Evolutionary conservation across 2,797 vertebrate genomes (phyloP), one percentile per base, ranked within the genome.

Genomic region (Cuniculus paca): DNA sequence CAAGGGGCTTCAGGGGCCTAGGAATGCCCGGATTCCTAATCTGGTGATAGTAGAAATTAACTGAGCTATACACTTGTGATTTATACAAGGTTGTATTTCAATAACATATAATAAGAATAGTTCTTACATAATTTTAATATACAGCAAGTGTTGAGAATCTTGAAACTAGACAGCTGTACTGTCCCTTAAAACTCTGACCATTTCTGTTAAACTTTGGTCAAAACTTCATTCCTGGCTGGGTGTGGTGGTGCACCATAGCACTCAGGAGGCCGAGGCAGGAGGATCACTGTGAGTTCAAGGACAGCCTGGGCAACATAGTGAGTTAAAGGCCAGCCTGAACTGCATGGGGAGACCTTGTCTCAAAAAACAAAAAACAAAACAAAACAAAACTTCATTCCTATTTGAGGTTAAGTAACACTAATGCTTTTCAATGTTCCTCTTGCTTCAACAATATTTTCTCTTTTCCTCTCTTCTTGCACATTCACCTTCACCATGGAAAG

Each of bases 31-130:
- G 7, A 42, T 91, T 94, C 42, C 80, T 31, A 68, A 17, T 48
- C 31, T 87, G 22, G 63, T 82, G 31, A 24, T 88, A 75, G 65
- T 70, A 26, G 81, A 92, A 95, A 90, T 11, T 48, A 96, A 94
- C 7, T 34, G 1, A 70, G 19, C 24, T 54, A 42, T 72, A 79
- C 0, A 34, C 0, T 86, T 39, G 68, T 4, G n/a, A 34, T 79
- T 28, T 90, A 1, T 72, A 17, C 6, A 31, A 74, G 8, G 8
- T 42, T 86, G 26, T 70, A 83, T 56, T 84, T 95, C 81, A 79
- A 77, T 39, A 88, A 58, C 5, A 31, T 50, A 26, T 58, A 70
- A 42, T 24, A 72, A 72, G 4, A 50, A 56, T 54, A 91, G 20
- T 65, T 85, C 26, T 42, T 91, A 52, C 2, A 42, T 48, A 81